A percentile compares a stretch with the other conserved stretches of the same genome.
These are phyloP conservation scores for Nemapogon koenigi DNA, from an alignment of 2,888 invertebrate genomes.

Conservation along the genomic window DNA sequence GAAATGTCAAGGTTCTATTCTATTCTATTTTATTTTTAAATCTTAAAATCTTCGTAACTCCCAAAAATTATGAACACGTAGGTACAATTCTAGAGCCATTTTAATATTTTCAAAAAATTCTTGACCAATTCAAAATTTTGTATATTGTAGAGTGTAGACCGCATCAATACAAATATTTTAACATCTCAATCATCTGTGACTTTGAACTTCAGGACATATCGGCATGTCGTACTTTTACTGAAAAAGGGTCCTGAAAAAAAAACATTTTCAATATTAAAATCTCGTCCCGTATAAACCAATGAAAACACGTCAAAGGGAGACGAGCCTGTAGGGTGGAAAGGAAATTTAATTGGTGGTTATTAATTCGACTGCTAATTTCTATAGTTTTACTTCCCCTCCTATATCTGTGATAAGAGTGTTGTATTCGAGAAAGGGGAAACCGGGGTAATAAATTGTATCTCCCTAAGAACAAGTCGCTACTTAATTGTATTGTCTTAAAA, in stretches of 20 bases:
- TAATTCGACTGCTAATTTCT: conserved; percentile 33
- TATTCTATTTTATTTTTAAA: too few relatives aligned
- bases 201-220: too few relatives aligned
- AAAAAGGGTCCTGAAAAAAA: background rate
- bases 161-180: too few relatives aligned
- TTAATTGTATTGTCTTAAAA: conserved; percentile 25
- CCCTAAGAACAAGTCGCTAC: conserved; percentile 18
- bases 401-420: conserved; percentile 21
- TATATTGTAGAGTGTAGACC: too few relatives aligned
- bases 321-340: conserved; percentile 13
- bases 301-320: background rate
- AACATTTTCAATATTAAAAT: background rate
- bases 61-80: too few relatives aligned
- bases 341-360: conserved; percentile 33
- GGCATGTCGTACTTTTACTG: too few relatives aligned
- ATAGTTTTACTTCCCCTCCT: conserved; percentile 20
- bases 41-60: too few relatives aligned
- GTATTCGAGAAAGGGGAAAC: conserved; percentile 19
- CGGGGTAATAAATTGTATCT: conserved; percentile 27
- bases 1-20: too few relatives aligned
- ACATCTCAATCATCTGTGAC: too few relatives aligned
- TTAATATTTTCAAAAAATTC: too few relatives aligned
- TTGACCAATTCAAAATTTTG: too few relatives aligned
- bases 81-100: too few relatives aligned
- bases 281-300: conserved; percentile 1